Evolutionary conservation across 2,113 vertebrate species (phyloP).

Genomic region (Albula goreensis): DNA sequence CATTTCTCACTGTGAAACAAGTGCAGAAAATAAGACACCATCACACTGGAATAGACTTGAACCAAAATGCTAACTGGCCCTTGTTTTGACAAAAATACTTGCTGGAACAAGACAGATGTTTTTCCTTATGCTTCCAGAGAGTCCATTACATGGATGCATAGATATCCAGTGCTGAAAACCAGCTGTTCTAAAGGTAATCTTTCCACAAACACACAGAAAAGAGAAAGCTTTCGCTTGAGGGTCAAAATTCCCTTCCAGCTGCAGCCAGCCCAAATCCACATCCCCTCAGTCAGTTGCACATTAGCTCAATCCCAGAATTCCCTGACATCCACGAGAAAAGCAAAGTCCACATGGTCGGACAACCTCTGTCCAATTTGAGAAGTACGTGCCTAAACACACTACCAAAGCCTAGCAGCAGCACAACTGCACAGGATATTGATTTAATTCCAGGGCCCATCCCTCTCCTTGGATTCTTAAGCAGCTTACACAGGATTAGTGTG

Average conservation of each 20-base stretch:
- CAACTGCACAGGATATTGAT: background rate
- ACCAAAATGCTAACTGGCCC: background rate
- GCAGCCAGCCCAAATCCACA: background rate
- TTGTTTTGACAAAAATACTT: background rate
- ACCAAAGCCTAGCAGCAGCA: background rate
- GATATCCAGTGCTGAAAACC: background rate
- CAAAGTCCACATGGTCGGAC: background rate
- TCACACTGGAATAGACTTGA: background rate
- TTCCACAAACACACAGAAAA: background rate
- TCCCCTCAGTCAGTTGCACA: background rate
- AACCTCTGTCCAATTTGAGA: background rate
- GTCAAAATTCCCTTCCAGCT: background rate
- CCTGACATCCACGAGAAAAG: background rate
- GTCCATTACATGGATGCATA: background rate
- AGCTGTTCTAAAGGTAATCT: background rate
- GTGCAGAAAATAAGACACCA: no score
- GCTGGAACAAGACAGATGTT: background rate
- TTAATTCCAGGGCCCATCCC: slow-evolving; percentile 7
- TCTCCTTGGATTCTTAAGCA: slow-evolving; percentile 6
- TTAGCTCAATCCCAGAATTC: background rate
- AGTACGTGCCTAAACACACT: background rate
- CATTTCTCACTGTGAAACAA: background rate
- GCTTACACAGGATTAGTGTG: slow-evolving; percentile 18
- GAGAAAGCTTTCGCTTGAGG: background rate
- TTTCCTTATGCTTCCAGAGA: background rate